Conservation (phyloP, 2,888 invertebrate genomes). For the Mechanitis mazaeus region DNA sequence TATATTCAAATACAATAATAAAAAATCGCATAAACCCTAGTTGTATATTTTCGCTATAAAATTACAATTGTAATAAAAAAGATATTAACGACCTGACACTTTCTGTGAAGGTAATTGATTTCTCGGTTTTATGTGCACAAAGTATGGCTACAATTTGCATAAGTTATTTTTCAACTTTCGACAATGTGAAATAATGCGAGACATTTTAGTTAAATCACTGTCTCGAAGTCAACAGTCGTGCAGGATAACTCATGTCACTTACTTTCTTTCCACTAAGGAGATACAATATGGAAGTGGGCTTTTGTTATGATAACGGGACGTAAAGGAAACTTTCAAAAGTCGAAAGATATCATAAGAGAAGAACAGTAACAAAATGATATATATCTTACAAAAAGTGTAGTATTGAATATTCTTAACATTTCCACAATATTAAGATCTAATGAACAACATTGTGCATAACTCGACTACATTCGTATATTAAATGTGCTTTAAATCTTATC, state of each 20-base stretch:
- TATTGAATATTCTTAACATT: no score
- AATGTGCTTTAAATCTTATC: conserved; percentile 1
- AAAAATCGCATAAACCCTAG: no score
- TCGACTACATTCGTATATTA: conserved; percentile 1
- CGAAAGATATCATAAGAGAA: no score
- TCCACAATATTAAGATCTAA: no score
- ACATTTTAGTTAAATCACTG: conserved; percentile 21
- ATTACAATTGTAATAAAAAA: no score
- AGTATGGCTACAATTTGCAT: conserved; percentile 19
- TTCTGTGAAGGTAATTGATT: no score
- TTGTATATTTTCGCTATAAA: no score
- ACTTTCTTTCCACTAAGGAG: conserved; percentile 11
- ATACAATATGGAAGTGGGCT: neutral
- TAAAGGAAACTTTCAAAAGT: conserved; percentile 2
- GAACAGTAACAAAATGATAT: no score
- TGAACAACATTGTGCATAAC: no score
- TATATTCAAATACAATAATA: no score
- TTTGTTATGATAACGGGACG: conserved; percentile 1
- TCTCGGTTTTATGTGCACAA: conserved; percentile 1
- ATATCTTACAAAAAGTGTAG: no score
- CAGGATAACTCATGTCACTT: conserved; percentile 8
- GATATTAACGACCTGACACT: no score
- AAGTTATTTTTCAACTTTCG: conserved; percentile 19
- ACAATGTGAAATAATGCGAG: conserved; percentile 17
- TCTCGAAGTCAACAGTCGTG: conserved; percentile 13